Evolutionary conservation across 2,888 invertebrate genomes (phyloP), one percentile per base, ranked within the genome.

Genomic region (Dasypogon diadema): DNA sequence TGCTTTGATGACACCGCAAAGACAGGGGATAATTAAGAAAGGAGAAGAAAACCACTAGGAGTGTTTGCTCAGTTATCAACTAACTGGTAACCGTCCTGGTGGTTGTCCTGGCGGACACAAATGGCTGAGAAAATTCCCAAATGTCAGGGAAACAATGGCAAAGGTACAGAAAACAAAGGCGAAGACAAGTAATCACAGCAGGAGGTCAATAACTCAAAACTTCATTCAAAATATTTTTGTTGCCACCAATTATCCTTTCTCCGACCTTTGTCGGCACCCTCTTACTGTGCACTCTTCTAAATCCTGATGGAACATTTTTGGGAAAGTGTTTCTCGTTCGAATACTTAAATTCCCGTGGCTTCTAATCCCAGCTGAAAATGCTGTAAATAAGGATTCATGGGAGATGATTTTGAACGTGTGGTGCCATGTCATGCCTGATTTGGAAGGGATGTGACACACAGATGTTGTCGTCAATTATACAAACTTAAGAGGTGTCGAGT

Each of bases 121-220:
- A 60, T 60, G 60, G 60, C 21, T 60, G 37, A 30, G 58, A 18
- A 60, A 60, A 60, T 60, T 21, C 60, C 37, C 8, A 60, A 60
- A 60, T 60, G 34, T 34, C 1, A 30, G 16, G 34, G 34, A 60
- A 60, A 14, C 60, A 60, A 37, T 18, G 18, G 34, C 12, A 34
- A 60, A 60, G 21, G 22, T n/a, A n/a, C n/a, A n/a, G n/a, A n/a
- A 18, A 26, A 60, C 60, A 60, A 60, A 60, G 37, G 14, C 10
- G 12, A 16, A 6, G 37, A 21, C 60, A 60, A 37, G 60, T 60
- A 60, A 60, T 60, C 60, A 37, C 60, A 37, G 5, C 60, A 37
- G 60, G 60, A 60, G 60, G 60, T 60, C 60, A 60, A 60, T 60
- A 60, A 37, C 60, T 60, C 60, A 60, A 37, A 60, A 60, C 16